Evolutionary conservation across 2,113 vertebrate genomes (phyloP).

Genomic region (Ornithorhynchus anatinus): DNA sequence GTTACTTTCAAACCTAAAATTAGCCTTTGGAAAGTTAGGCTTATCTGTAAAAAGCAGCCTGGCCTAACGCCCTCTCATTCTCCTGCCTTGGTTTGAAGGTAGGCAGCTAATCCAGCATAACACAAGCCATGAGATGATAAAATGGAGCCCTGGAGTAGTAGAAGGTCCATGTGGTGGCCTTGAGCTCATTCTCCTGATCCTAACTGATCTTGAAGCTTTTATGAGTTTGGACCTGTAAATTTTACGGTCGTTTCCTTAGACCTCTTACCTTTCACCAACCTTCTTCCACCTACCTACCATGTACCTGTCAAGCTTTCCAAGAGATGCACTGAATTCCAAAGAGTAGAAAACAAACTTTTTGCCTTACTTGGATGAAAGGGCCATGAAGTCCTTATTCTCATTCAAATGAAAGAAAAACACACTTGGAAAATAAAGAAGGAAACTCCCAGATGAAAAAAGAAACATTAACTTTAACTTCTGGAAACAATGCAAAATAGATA

Average conservation of each 20-base stretch:
- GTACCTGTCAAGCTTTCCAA: conserved; percentile 71
- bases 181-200: conserved; percentile 30
- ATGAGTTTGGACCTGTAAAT: conserved; percentile 61
- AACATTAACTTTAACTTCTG: neutral
- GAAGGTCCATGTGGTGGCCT: neutral
- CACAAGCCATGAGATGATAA: neutral
- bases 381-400: conserved; percentile 21
- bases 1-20: too few relatives aligned
- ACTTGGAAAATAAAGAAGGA: neutral
- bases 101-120: fast-evolving
- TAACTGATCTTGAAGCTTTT: conserved; percentile 62
- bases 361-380: conserved; percentile 49
- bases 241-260: conserved; percentile 51
- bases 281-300: conserved; percentile 52
- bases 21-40: too few relatives aligned
- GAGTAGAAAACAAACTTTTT: conserved; percentile 60
- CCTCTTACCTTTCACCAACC: conserved; percentile 38
- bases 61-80: too few relatives aligned
- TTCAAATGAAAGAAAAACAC: conserved; percentile 29
- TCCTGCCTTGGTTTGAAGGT: neutral
- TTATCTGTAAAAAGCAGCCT: too few relatives aligned
- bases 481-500: neutral
- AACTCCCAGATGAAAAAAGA: neutral
- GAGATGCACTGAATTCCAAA: conserved; percentile 67
- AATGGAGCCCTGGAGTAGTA: neutral